These are phyloP conservation scores for Xiphydria camelus DNA, from an alignment of 2,888 invertebrate genomes.

Conservation along the genomic window DNA sequence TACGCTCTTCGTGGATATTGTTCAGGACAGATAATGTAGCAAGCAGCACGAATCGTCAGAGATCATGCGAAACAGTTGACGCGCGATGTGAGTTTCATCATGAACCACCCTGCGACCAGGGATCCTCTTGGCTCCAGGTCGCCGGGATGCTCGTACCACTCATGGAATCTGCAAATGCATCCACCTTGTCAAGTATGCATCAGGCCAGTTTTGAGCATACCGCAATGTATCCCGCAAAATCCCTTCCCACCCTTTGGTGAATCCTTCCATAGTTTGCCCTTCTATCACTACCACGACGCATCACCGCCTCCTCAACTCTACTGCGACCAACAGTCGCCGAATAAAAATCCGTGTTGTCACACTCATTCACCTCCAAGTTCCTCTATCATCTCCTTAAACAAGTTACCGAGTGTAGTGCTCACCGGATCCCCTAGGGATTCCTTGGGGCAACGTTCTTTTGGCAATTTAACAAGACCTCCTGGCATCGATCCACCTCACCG, in stretches of 20 bases:
- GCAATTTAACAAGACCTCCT: slow-evolving; percentile 24
- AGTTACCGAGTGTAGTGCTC: slow-evolving; percentile 36
- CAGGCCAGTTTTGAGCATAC: slow-evolving; percentile 45
- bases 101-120: slow-evolving; percentile 57
- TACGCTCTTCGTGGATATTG: too few species aligned
- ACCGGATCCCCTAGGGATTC: slow-evolving; percentile 43
- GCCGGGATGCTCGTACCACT: slow-evolving; percentile 55
- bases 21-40: too few species aligned
- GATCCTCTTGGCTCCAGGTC: slow-evolving; percentile 54
- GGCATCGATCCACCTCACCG: slow-evolving; percentile 47
- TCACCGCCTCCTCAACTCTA: background rate
- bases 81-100: slow-evolving; percentile 55
- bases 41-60: too few species aligned
- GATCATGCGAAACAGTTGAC: slow-evolving; percentile 14
- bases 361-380: slow-evolving; percentile 34
- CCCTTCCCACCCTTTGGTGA: slow-evolving; percentile 19
- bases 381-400: slow-evolving; percentile 33
- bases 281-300: too few species aligned
- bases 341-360: slow-evolving; percentile 24
- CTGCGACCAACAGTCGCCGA: background rate
- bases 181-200: slow-evolving; percentile 49
- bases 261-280: slow-evolving; percentile 8
- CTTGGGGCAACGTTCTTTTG: slow-evolving; percentile 41
- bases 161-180: slow-evolving; percentile 48
- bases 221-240: slow-evolving; percentile 32